phyloP scores from a whole-genome alignment of 2,113 vertebrate species.

The Poecile atricapillus region DNA sequence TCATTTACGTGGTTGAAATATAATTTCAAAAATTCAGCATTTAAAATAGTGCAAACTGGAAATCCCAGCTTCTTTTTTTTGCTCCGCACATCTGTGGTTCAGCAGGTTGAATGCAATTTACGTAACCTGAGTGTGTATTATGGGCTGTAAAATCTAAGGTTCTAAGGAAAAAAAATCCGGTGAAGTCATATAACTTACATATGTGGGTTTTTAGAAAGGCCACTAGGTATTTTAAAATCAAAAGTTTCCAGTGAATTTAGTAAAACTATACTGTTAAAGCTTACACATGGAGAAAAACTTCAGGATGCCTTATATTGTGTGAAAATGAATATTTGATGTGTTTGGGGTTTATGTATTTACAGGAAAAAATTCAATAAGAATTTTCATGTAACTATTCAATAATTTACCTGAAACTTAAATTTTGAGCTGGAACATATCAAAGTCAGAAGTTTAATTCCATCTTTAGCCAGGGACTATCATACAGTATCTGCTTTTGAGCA shows the following conservation, averaged over 20 bases:
- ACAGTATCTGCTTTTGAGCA: not conserved
- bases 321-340: not conserved
- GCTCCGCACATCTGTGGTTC: not conserved
- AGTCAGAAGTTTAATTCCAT: not conserved
- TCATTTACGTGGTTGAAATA: no score
- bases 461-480: not conserved
- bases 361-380: not conserved
- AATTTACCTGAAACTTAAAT: not conserved
- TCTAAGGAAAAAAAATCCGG: not conserved
- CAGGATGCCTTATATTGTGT: not conserved
- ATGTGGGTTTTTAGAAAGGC: not conserved
- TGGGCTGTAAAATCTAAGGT: rapidly evolving
- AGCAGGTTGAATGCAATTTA: not conserved
- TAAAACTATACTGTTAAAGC: not conserved
- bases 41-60: not conserved
- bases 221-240: not conserved
- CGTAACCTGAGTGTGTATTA: not conserved
- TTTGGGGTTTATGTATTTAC: not conserved
- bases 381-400: not conserved
- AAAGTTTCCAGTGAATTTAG: not conserved
- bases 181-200: not conserved
- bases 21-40: not conserved
- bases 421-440: not conserved
- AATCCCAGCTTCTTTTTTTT: not conserved
- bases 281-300: not conserved